Base-by-base conservation (phyloP, 1,140 invertebrate genomes). In the Drosophila virilis region DNA sequence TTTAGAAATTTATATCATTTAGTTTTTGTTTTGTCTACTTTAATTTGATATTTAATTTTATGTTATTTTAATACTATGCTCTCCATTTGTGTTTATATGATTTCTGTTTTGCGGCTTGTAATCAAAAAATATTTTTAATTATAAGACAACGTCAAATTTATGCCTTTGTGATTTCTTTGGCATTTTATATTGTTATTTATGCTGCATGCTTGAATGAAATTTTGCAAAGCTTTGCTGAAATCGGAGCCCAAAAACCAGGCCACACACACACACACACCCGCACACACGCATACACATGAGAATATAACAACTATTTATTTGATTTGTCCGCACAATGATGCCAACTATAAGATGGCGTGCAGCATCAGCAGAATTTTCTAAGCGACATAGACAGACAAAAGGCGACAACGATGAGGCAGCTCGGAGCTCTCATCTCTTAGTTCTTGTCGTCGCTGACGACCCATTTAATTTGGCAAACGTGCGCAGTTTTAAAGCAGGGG, bases 391-490 rank as follows among this genome's bases (percentile, higher is more conserved):
- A 70, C 60, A 54, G 73, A 88, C 84, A 88, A 88, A 83, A 78
- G 83, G 83, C 79, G 72, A 76, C 80, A 83, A 73, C 64, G 73
- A 72, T 1, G 66, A 12, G 46, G 70, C 65, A 50, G 66, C 58
- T 48, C 15, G 33, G 13, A 38, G 59, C 22, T 40, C 35, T 17
- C 33, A n/a, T 33, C 40, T 17, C 45, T 15, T 28, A 51, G 45
- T 28, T 52, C 42, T 59, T 45, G 61, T 59, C 43, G 74, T 38
- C 80, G 62, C 64, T 79, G 79, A 78, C 83, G 83, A 89, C 84
- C 84, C 84, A 89, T 89, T 89, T 89, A 89, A 89, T 89, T 89
- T 89, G 84, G 84, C 85, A 89, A 89, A 89, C 84, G 84, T 89
- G 84, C 76, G 84, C 84, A 89, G 85, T 89, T 89, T 89, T 89